phyloP scores from a whole-genome alignment of 2,113 vertebrate genomes.

The Prionailurus viverrinus region DNA sequence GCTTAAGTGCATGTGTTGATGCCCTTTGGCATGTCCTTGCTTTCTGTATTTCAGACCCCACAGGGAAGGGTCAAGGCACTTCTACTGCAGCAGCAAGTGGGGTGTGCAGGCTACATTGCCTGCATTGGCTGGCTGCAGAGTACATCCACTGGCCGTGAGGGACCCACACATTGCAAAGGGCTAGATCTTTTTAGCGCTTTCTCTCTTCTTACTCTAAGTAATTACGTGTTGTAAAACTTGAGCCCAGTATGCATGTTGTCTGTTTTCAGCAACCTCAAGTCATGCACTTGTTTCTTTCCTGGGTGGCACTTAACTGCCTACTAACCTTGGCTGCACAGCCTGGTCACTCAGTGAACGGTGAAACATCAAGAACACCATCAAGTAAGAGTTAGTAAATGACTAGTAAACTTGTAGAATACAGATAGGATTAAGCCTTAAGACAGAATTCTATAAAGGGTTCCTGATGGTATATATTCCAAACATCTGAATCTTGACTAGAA shows the following conservation, averaged over 20 bases:
- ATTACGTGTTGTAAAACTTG: background rate
- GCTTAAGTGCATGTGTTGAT: background rate
- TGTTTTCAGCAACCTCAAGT: background rate
- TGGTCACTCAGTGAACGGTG: background rate
- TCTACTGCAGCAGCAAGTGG: background rate
- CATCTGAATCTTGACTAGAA: background rate
- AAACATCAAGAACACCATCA: background rate
- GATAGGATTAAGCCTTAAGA: background rate
- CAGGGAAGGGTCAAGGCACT: background rate
- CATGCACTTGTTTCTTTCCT: background rate
- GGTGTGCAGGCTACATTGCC: background rate
- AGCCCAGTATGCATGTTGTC: background rate
- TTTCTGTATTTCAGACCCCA: background rate
- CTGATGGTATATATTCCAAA: background rate
- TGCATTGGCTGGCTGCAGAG: background rate
- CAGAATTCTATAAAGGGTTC: background rate
- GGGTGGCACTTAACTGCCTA: background rate
- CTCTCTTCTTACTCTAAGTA: background rate
- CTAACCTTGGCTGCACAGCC: background rate
- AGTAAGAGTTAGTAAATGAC: slow-evolving; percentile 21
- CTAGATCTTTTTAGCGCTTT: background rate
- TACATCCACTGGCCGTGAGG: background rate
- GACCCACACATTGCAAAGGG: background rate
- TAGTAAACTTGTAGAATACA: background rate
- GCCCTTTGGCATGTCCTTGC: background rate